Conservation (phyloP, 2,113 vertebrate genomes). For the Camelus dromedarius region DNA sequence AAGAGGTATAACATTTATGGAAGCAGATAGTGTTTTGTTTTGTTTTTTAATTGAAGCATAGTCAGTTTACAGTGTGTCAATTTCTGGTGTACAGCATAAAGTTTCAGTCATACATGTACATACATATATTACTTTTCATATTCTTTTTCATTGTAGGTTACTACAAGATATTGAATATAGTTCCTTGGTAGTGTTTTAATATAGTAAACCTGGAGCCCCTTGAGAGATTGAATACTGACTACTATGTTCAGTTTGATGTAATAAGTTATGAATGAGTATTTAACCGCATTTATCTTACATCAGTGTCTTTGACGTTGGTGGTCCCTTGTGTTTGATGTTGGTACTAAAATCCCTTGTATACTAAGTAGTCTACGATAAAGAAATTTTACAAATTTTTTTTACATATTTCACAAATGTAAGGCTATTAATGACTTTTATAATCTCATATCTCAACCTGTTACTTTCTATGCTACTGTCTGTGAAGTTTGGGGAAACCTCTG, state of each 20-base stretch:
- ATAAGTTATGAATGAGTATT: conserved; percentile 44
- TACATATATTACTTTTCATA: no score
- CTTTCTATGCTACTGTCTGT: not conserved
- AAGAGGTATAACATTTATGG: not conserved
- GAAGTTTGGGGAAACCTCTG: not conserved
- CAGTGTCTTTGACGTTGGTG: conserved; percentile 13
- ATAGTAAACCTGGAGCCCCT: not conserved
- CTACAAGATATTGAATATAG: no score
- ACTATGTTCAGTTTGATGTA: not conserved
- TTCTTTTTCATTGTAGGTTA: no score
- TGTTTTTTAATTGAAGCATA: not conserved
- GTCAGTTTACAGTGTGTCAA: no score
- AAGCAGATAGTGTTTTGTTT: conserved; percentile 21
- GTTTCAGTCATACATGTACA: no score
- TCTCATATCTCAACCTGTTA: not conserved
- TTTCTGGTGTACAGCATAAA: no score
- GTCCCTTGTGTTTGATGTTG: not conserved
- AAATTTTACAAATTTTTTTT: not conserved
- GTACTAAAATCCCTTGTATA: not conserved
- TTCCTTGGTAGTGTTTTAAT: not conserved
- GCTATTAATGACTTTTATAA: not conserved
- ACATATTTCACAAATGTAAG: not conserved
- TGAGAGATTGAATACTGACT: not conserved
- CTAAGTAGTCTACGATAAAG: not conserved
- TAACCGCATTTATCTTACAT: not conserved